A percentile compares a stretch with the other conserved stretches of the same genome.
These are phyloP conservation scores for Apogon talboti DNA, from an alignment of 2,797 vertebrate species.

Conservation along the genomic window DNA sequence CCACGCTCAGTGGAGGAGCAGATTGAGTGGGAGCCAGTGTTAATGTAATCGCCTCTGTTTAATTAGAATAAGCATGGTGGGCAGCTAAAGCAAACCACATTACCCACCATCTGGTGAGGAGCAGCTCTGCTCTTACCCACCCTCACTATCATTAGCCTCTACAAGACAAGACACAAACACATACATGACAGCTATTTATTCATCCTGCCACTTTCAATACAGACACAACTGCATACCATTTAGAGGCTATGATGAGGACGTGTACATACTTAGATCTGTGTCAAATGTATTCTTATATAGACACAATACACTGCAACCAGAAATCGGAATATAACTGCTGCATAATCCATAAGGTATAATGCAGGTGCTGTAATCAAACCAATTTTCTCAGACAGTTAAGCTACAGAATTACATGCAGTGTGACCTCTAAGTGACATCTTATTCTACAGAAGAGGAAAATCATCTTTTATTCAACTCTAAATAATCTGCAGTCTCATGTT, in stretches of 20 bases:
- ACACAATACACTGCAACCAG: constrained; percentile 25
- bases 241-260: constrained; percentile 32
- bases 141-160: constrained; percentile 74
- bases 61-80: constrained; percentile 81
- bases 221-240: constrained; percentile 56
- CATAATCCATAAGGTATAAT: constrained; percentile 8
- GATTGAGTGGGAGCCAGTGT: constrained; percentile 73
- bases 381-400: neutral
- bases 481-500: too few species aligned
- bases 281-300: constrained; percentile 35
- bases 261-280: constrained; percentile 32
- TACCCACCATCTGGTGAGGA: constrained; percentile 80
- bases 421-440: neutral
- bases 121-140: constrained; percentile 66
- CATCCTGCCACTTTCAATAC: constrained; percentile 75
- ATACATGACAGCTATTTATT: constrained; percentile 81
- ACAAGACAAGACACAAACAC: constrained; percentile 77
- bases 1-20: constrained; percentile 63
- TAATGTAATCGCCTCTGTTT: constrained; percentile 82
- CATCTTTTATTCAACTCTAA: neutral
- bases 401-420: neutral
- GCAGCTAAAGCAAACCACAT: constrained; percentile 80
- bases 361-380: neutral
- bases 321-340: constrained; percentile 2
- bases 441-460: neutral